Evolutionary conservation across 2,113 vertebrate species (phyloP).

Genomic region (Symphodus melops): DNA sequence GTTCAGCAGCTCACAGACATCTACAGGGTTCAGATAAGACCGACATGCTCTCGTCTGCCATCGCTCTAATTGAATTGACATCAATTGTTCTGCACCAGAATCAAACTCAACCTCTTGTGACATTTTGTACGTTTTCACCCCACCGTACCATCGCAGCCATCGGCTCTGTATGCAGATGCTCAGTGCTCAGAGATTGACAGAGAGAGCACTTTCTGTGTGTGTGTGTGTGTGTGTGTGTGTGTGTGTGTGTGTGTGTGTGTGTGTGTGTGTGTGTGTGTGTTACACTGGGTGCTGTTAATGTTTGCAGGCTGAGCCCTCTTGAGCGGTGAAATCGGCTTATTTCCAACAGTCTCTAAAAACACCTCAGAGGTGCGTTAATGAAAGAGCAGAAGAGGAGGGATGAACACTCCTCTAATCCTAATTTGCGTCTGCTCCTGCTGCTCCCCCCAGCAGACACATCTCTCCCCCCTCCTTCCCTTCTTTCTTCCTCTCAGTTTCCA

Average conservation of each 20-base stretch:
- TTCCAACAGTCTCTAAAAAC: slow-evolving; percentile 73
- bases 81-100: slow-evolving; percentile 60
- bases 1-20: slow-evolving; percentile 59
- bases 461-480: neutral
- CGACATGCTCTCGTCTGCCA: slow-evolving; percentile 57
- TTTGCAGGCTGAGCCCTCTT: slow-evolving; percentile 59
- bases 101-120: slow-evolving; percentile 39
- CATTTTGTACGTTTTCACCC: slow-evolving; percentile 16
- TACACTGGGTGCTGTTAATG: slow-evolving; percentile 54
- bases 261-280: slow-evolving; percentile 2
- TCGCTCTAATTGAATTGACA: slow-evolving; percentile 78
- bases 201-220: slow-evolving; percentile 25
- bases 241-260: slow-evolving; percentile 28
- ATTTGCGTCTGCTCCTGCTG: slow-evolving; percentile 58
- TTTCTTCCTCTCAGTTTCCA: slow-evolving; percentile 25
- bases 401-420: slow-evolving; percentile 73
- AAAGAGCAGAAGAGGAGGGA: slow-evolving; percentile 60
- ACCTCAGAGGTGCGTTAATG: slow-evolving; percentile 74
- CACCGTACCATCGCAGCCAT: slow-evolving; percentile 1
- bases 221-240: slow-evolving; percentile 29
- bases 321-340: slow-evolving; percentile 74
- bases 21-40: slow-evolving; percentile 68
- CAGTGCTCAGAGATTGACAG: slow-evolving; percentile 44
- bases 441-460: neutral
- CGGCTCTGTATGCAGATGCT: slow-evolving; percentile 26